Evolutionary conservation across 2,888 invertebrate species (phyloP), one percentile per base, ranked within the genome.

Genomic region (Nemoura dubitans): DNA sequence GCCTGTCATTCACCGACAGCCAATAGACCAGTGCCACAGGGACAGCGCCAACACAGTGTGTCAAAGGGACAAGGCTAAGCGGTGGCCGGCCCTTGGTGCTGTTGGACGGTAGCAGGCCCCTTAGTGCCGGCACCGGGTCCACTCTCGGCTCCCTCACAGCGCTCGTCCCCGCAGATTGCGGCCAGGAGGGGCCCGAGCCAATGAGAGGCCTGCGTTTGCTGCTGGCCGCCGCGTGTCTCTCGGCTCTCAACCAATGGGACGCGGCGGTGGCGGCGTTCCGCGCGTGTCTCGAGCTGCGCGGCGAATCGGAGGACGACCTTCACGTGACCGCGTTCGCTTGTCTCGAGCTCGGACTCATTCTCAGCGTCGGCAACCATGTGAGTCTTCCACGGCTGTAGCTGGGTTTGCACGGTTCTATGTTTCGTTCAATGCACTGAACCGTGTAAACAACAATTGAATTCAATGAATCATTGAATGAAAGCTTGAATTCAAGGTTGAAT

Each of bases 271-370:
- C 89, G 0, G 90, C 90, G 88, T 93, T 92, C 88, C 89, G 91
- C 88, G 89, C 90, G 86, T 92, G 92, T 89, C 89, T 92, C 87
- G 90, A 90, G 59, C 87, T 90, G 86, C 89, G 92, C 87, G 83
- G 85, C 2, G 86, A 85, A 25, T 14, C 80, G 21, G 89, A 88
- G 42, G 87, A 86, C 10, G 91, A 91, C 87, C 90, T 91, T 86
- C 95, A 95, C 90, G 91, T 95, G 86, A 93, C 94, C 85, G 95
- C 95, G 1, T 95, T 94, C 90, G 93, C 94, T 26, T 92, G 93
- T 86, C 95, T 94, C 90, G 95, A 95, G 90, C 91, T 95, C 83
- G 95, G 94, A 3, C 91, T 92, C 25, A 90, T 94, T 36, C 90
- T 93, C 80, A 90, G 82, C 28, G 76, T 5, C 14, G 28, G 30